Conservation (phyloP, 1,140 invertebrate genomes). For the Rhynchophorus ferrugineus region DNA sequence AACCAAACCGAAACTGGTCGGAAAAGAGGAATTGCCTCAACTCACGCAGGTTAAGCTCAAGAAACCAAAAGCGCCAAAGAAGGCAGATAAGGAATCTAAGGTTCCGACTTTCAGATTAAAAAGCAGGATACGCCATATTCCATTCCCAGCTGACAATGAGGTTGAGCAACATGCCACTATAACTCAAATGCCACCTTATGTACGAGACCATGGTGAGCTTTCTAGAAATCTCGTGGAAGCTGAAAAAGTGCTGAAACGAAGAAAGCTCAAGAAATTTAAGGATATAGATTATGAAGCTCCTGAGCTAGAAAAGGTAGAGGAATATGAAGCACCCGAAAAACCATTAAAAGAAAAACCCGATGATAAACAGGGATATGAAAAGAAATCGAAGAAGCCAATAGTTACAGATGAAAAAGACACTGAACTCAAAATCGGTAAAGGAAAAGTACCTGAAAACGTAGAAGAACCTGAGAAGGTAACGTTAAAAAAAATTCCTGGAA, state of each 20-base stretch:
- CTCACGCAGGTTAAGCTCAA: slow-evolving; percentile 32
- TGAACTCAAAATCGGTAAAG: slow-evolving; percentile 46
- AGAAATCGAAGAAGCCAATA: slow-evolving; percentile 31
- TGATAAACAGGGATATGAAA: slow-evolving; percentile 22
- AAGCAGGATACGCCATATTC: slow-evolving; percentile 52
- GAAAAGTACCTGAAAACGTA: slow-evolving; percentile 44
- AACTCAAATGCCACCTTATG: slow-evolving; percentile 46
- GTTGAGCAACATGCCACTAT: slow-evolving; percentile 45
- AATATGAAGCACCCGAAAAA: slow-evolving; percentile 45
- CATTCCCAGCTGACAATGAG: slow-evolving; percentile 49
- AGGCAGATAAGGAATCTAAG: slow-evolving; percentile 40
- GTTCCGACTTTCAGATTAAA: slow-evolving; percentile 59
- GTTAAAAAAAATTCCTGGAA: slow-evolving; percentile 34
- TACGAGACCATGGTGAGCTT: slow-evolving; percentile 52
- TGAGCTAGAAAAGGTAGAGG: slow-evolving; percentile 62
- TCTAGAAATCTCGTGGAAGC: slow-evolving; percentile 64
- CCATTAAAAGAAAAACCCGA: slow-evolving; percentile 24
- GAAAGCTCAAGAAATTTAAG: slow-evolving; percentile 51
- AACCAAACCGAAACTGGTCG: slow-evolving; percentile 20
- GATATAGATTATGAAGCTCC: slow-evolving; percentile 62
- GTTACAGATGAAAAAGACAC: slow-evolving; percentile 45
- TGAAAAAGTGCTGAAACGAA: slow-evolving; percentile 52
- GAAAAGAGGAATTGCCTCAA: slow-evolving; percentile 26
- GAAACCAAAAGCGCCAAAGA: slow-evolving; percentile 31
- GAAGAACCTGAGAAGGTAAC: slow-evolving; percentile 39